Conservation (phyloP, 2,888 invertebrate genomes). For the Pocota personata region DNA sequence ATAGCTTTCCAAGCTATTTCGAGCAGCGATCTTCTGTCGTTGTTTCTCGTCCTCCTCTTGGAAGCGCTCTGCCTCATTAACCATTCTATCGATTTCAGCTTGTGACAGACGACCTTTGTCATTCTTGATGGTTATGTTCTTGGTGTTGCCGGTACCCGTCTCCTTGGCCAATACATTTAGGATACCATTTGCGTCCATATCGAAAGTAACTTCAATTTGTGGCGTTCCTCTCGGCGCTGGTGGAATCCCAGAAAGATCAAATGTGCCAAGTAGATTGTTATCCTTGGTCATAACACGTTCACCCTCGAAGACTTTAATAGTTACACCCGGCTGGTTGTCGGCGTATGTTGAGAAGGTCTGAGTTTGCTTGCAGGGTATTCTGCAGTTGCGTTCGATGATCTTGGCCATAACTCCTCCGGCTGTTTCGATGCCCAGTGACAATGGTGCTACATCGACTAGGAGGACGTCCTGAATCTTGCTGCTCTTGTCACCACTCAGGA, state of each 20-base stretch:
- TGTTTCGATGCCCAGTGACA: slow-evolving; percentile 89
- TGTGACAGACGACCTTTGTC: slow-evolving; percentile 90
- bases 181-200: slow-evolving; percentile 95
- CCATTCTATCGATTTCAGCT: slow-evolving; percentile 90
- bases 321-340: slow-evolving; percentile 90
- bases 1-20: slow-evolving; percentile 89
- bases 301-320: slow-evolving; percentile 88
- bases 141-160: slow-evolving; percentile 86
- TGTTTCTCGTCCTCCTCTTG: slow-evolving; percentile 88
- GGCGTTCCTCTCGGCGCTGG: slow-evolving; percentile 94
- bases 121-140: slow-evolving; percentile 91
- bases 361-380: slow-evolving; percentile 88
- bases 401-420: slow-evolving; percentile 90
- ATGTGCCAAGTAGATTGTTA: slow-evolving; percentile 96
- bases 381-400: slow-evolving; percentile 87
- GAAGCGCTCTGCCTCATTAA: slow-evolving; percentile 88
- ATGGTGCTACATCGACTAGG: slow-evolving; percentile 86
- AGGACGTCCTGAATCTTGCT: slow-evolving; percentile 88
- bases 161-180: slow-evolving; percentile 91
- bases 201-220: slow-evolving; percentile 91
- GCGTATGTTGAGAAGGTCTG: slow-evolving; percentile 90
- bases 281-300: slow-evolving; percentile 95
- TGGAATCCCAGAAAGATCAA: slow-evolving; percentile 96
- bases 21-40: slow-evolving; percentile 86
- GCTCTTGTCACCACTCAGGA: slow-evolving; percentile 86